phyloP scores from a whole-genome alignment of 2,797 vertebrate species.

The Labeo calbasu region DNA sequence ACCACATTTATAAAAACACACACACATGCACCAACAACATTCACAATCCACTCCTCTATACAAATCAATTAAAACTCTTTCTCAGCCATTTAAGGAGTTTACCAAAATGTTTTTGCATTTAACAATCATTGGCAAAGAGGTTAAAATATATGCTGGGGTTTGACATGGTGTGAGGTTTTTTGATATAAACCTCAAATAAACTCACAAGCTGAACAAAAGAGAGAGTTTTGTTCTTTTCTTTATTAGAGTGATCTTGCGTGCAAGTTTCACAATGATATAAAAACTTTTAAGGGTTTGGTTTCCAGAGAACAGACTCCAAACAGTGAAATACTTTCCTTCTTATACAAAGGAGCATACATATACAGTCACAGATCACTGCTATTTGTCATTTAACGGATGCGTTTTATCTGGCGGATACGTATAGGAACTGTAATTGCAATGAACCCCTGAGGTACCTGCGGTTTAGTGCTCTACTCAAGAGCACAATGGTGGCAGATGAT shows the following conservation, averaged over 20 bases:
- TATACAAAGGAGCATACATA: neutral
- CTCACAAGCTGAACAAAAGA: conserved; percentile 5
- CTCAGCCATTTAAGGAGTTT: conserved; percentile 14
- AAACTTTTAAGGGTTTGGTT: conserved; percentile 31
- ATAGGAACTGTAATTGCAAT: neutral
- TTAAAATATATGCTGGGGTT: neutral
- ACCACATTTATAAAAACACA: conserved; percentile 37
- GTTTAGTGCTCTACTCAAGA: conserved; percentile 8
- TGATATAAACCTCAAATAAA: conserved; percentile 26
- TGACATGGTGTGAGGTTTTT: conserved; percentile 23
- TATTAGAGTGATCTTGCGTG: conserved; percentile 16
- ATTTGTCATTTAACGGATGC: neutral
- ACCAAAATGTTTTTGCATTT: neutral
- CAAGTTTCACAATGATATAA: conserved; percentile 38
- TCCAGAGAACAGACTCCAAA: conserved; percentile 28
- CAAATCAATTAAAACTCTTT: conserved; percentile 21
- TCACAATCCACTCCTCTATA: neutral
- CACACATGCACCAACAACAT: conserved; percentile 17
- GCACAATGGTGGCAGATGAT: conserved; percentile 22
- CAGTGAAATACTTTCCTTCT: neutral
- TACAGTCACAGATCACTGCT: conserved; percentile 11
- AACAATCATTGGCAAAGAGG: conserved; percentile 31
- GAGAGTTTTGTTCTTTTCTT: conserved; percentile 25
- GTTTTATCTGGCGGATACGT: neutral
- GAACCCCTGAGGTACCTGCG: conserved; percentile 8